Evolutionary conservation across 2,797 vertebrate species (phyloP).

Genomic region (Sebastes matsubarae): DNA sequence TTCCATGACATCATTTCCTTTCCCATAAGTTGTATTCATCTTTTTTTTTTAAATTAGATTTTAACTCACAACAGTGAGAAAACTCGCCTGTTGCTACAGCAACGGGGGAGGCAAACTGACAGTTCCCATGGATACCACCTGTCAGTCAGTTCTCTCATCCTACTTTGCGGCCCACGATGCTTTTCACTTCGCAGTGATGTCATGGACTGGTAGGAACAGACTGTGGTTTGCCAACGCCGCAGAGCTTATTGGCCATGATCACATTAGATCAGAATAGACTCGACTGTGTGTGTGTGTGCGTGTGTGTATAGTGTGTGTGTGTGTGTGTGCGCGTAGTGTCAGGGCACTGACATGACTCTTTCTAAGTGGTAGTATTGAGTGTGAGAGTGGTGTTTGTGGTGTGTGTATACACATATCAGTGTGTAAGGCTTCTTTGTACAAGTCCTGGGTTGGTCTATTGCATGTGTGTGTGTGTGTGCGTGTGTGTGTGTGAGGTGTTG

Average conservation of each 20-base stretch:
- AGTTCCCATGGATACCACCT: slow-evolving; percentile 66
- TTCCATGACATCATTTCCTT: slow-evolving; percentile 47
- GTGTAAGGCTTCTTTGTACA: slow-evolving; percentile 48
- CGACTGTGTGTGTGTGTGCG: not conserved
- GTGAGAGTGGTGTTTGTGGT: slow-evolving; percentile 31
- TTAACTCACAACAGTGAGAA: slow-evolving; percentile 53
- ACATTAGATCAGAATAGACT: slow-evolving; percentile 73
- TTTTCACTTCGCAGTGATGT: slow-evolving; percentile 72
- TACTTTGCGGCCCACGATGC: slow-evolving; percentile 60
- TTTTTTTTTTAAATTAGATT: slow-evolving; percentile 22
- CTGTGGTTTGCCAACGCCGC: slow-evolving; percentile 61
- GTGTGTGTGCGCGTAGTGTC: not conserved
- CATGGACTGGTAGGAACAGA: slow-evolving; percentile 67
- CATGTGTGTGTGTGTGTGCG: slow-evolving; percentile 15
- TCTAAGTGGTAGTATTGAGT: slow-evolving; percentile 41
- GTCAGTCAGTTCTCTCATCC: slow-evolving; percentile 65
- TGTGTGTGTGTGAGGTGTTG: slow-evolving; percentile 65
- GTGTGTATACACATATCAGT: slow-evolving; percentile 17
- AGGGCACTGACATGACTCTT: slow-evolving; percentile 29
- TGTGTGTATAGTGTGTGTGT: slow-evolving; percentile 1
- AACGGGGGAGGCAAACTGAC: slow-evolving; percentile 54
- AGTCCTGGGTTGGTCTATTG: slow-evolving; percentile 31
- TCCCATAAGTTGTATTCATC: slow-evolving; percentile 37
- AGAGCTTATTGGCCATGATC: slow-evolving; percentile 72
- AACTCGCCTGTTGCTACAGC: slow-evolving; percentile 49